Base-by-base conservation (phyloP, 2,113 vertebrate species). In the Nettapus auritus region DNA sequence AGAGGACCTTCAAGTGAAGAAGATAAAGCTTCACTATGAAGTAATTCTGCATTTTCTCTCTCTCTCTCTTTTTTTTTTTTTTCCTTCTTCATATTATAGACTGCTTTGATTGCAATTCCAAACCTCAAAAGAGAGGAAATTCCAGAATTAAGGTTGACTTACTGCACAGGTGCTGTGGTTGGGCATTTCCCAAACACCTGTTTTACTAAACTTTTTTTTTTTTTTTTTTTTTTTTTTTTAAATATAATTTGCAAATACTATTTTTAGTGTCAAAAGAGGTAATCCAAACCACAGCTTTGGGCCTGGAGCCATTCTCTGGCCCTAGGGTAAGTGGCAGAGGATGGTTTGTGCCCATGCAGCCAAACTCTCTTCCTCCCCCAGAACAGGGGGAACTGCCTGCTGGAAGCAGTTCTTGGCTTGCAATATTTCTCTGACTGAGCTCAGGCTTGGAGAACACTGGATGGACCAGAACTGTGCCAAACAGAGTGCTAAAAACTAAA, bases 31-130 rank as follows among this genome's bases (percentile, higher is more conserved):
- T 80, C 11, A 52, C 18, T 11, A 26, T 85, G 57, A 87, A 38
- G 29, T 66, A 1, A 59, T 79, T 86, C 67, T 94, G 59, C 25
- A 55, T 85, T 94, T 21, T 82, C 6, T 1, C 19, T 52, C 64
- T 80, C 10, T 50, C 13, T 13, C 7, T 38, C 4, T 4, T 12
- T 52, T 20, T 34, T 5, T 3, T 20, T 46, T 19, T 17, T 46
- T 46, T 44, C 18, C 16, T 44, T 18, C 17, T 71, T 74, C 44
- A 44, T 52, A 22, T 48, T 48, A 92, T 21, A 82, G 40, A 92
- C 86, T 59, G 71, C 82, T 96, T 88, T 91, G 67, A 93, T 91
- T 80, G 52, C 33, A 83, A 86, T 94, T 95, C 70, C 89, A 94
- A 83, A 91, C 71, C 68, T 88, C 50, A 8, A 70, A 92, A 87